Percentiles rank a stretch among this genome's conserved stretches.
These are phyloP conservation scores for Malthinus flaveolus DNA, from an alignment of 2,888 invertebrate species.

Conservation along the genomic window DNA sequence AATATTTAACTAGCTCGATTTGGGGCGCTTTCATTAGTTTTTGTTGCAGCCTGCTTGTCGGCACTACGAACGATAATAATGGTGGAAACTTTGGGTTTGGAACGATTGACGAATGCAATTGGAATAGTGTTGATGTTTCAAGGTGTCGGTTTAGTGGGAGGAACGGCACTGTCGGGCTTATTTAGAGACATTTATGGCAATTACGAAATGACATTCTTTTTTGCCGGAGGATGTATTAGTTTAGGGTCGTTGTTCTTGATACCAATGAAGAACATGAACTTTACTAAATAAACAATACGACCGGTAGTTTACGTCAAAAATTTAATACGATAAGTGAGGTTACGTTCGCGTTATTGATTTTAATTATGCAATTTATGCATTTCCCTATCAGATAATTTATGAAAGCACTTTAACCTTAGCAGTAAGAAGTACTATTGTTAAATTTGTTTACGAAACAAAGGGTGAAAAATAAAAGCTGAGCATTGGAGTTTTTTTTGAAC, in stretches of 20 bases:
- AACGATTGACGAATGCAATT: slow-evolving; percentile 35
- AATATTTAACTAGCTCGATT: not conserved
- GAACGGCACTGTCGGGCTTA: slow-evolving; percentile 71
- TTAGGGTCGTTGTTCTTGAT: slow-evolving; percentile 30
- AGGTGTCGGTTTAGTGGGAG: slow-evolving; percentile 31
- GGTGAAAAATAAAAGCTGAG: not conserved
- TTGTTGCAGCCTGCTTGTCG: slow-evolving; percentile 81
- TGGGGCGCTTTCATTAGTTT: not conserved
- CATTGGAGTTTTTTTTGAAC: slow-evolving; percentile 1
- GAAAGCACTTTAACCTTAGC: not conserved
- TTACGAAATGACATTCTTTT: slow-evolving; percentile 78
- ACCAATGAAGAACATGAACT: slow-evolving; percentile 16
- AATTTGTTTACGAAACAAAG: not conserved
- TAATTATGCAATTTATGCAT: not conserved
- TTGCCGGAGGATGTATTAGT: slow-evolving; percentile 64
- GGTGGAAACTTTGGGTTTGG: slow-evolving; percentile 34
- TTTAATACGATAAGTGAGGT: not conserved
- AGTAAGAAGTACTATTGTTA: not conserved
- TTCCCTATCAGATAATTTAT: not conserved
- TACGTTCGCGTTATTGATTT: not conserved
- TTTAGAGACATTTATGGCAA: slow-evolving; percentile 70
- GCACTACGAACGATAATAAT: slow-evolving; percentile 83
- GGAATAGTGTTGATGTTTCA: slow-evolving; percentile 36
- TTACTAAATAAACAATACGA: not conserved
- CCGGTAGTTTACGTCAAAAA: not conserved